These are phyloP conservation scores for Graphium colonna DNA, from an alignment of 2,888 invertebrate species.

Conservation along the genomic window DNA sequence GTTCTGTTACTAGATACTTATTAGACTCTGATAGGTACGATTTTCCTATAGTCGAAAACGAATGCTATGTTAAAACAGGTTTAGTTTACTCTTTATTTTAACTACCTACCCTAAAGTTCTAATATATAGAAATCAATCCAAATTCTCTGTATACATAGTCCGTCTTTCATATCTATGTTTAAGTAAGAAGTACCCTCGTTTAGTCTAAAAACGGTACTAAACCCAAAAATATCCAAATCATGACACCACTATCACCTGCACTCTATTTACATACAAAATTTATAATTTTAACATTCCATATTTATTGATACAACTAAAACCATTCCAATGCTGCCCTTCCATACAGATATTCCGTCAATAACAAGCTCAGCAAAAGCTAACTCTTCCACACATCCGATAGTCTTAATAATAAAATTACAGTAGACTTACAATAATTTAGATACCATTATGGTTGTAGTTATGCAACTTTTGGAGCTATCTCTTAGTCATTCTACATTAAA, in stretches of 20 bases:
- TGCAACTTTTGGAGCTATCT: conserved; percentile 4
- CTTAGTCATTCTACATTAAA: background rate
- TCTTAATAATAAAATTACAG: background rate
- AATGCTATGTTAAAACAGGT: background rate
- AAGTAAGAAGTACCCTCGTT: too few relatives aligned
- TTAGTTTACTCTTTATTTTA: background rate
- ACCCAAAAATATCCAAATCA: too few relatives aligned
- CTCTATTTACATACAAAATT: too few relatives aligned
- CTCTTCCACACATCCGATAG: too few relatives aligned
- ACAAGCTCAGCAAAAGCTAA: conserved; percentile 1
- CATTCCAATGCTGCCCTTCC: conserved; percentile 17
- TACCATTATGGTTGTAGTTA: conserved; percentile 3
- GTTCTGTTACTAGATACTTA: too few relatives aligned
- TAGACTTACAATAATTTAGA: conserved; percentile 4
- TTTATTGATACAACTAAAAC: conserved; percentile 7
- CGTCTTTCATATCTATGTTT: background rate
- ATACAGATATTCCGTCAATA: conserved; percentile 15
- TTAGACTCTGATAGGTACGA: too few relatives aligned
- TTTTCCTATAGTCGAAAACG: too few relatives aligned
- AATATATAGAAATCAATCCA: too few relatives aligned
- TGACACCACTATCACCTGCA: too few relatives aligned
- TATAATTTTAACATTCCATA: background rate
- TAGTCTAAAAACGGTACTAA: too few relatives aligned
- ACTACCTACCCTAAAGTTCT: too few relatives aligned
- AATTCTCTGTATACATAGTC: background rate